Base-by-base conservation (phyloP, 1,140 invertebrate species). In the Lepidotrigona ventralis region DNA sequence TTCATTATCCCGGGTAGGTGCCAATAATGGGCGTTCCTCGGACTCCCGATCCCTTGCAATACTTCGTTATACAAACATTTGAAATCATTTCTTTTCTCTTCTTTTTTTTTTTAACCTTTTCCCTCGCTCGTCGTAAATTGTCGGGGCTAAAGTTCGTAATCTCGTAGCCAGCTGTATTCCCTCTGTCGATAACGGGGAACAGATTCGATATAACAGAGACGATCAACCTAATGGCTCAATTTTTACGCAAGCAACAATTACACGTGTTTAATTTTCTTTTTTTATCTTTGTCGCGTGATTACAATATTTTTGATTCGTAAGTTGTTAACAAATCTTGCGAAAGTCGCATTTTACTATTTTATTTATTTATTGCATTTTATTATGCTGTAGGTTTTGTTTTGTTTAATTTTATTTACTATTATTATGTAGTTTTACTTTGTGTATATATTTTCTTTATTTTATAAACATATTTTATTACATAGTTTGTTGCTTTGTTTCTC, bases 1-100 rank as follows among this genome's bases (percentile, higher is more conserved):
- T 92, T 87, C 78, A 91, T 91, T 91, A 91, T 76, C 89, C 88
- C 72, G 23, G 60, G 89, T 89, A 93, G 92, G 90, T 93, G 92
- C 84, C 89, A 88, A 90, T 91, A 91, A 92, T 89, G 86, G 86
- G 85, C 76, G 83, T 79, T 80, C 56, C 75, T 58, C 60, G 70
- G 33, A 23, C 77, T 29, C 73, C 39, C 26, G 75, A 66, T 60
- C 72, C 23, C 76, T 73, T 69, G 72, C 56, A 86, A 23, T 33
- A 33, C 82, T 90, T 85, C 69, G 89, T 87, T 91, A 89, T 92
- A 90, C 90, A 91, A 92, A 90, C 90, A 91, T 91, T 89, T 84
- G 83, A 81, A 88, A 84, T 85, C 29, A 63, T 58, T 79, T 79
- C 77, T 70, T n/a, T n/a, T n/a, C n/a, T n/a, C n/a, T n/a, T n/a